Conservation (phyloP, 2,888 invertebrate species). For the Orgyia antiqua region DNA sequence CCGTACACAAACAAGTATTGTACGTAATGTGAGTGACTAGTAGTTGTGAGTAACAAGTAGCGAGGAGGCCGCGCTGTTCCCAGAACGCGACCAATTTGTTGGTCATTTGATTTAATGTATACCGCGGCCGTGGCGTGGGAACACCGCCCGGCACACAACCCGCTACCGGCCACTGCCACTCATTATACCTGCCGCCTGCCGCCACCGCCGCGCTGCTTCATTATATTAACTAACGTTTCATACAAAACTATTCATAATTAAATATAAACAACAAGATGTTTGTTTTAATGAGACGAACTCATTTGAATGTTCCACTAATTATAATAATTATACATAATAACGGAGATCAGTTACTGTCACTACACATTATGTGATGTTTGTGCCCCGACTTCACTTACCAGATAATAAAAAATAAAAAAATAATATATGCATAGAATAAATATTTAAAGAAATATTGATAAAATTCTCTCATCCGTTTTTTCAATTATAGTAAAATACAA, state of each 20-base stretch:
- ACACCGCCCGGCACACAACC: slow-evolving; percentile 16
- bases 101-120: slow-evolving; percentile 53
- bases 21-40: background rate
- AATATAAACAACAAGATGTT: slow-evolving; percentile 6
- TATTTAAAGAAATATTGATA: too few relatives aligned
- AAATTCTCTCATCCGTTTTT: too few relatives aligned
- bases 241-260: slow-evolving; percentile 5
- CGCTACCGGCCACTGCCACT: slow-evolving; percentile 15
- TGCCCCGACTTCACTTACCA: too few relatives aligned
- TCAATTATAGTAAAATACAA: too few relatives aligned
- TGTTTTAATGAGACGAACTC: slow-evolving; percentile 5
- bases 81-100: slow-evolving; percentile 32
- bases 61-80: slow-evolving; percentile 15
- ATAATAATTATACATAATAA: slow-evolving; percentile 4
- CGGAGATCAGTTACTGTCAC: too few relatives aligned
- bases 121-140: slow-evolving; percentile 24
- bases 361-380: too few relatives aligned
- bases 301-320: slow-evolving; percentile 7
- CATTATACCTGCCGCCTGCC: slow-evolving; percentile 16
- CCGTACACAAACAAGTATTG: background rate
- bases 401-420: too few relatives aligned
- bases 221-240: too few relatives aligned
- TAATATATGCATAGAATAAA: too few relatives aligned
- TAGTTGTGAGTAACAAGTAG: background rate
- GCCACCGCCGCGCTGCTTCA: too few relatives aligned